Evolutionary conservation across 2,888 invertebrate species (phyloP).

Genomic region (Chironomus tentans): DNA sequence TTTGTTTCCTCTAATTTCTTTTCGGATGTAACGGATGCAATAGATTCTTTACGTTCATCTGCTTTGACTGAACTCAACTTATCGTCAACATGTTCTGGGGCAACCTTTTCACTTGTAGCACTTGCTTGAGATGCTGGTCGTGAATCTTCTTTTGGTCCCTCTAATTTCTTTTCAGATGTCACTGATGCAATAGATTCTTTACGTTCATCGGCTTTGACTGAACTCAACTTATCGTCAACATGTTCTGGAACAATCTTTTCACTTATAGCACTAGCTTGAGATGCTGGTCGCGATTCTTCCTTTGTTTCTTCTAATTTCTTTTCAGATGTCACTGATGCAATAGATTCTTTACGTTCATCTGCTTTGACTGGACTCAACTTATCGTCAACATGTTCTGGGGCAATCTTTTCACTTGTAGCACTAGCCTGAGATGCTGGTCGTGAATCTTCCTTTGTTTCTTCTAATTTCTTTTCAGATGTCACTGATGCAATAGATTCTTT

Average conservation of each 20-base stretch:
- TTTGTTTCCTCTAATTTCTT: not conserved
- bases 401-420: not conserved
- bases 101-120: not conserved
- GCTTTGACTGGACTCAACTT: not conserved
- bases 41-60: constrained; percentile 3
- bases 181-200: not conserved
- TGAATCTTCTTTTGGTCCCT: constrained; percentile 7
- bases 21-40: not conserved
- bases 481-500: not conserved
- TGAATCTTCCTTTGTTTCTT: constrained; percentile 7
- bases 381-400: not conserved
- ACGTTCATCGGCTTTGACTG: constrained; percentile 17
- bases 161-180: not conserved
- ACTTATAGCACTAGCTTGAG: constrained; percentile 16
- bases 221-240: constrained; percentile 28
- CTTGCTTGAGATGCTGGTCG: constrained; percentile 28
- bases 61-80: not conserved
- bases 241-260: not conserved
- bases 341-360: constrained; percentile 5
- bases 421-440: constrained; percentile 28
- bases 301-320: not conserved
- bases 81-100: not conserved
- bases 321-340: not conserved
- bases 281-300: constrained; percentile 26
- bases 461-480: not conserved